These are phyloP conservation scores for Montipora foliosa DNA, from an alignment of 64 coral and sea anemone species.

Conservation along the genomic window DNA sequence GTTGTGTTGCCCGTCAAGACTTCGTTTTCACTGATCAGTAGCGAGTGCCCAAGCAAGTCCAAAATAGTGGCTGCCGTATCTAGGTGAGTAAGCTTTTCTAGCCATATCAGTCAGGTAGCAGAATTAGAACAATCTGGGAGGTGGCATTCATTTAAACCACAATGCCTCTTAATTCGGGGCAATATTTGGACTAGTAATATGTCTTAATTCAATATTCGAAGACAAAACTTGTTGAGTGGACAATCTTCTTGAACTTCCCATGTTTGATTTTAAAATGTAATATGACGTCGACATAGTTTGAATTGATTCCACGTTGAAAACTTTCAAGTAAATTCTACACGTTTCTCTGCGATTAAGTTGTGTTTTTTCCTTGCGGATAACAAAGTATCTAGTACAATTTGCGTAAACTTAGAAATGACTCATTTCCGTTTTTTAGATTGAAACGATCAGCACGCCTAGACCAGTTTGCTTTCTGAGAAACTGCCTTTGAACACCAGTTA, in stretches of 20 bases:
- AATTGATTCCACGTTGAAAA: background rate
- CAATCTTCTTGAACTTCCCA: background rate
- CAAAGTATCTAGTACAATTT: background rate
- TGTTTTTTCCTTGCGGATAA: background rate
- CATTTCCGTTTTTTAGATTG: constrained; percentile 22
- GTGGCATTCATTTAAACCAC: constrained; percentile 42
- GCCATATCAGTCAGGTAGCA: constrained; percentile 38
- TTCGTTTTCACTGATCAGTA: background rate
- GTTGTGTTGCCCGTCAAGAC: background rate
- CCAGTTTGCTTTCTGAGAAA: background rate
- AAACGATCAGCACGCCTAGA: background rate
- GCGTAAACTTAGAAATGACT: constrained; percentile 9
- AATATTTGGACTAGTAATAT: constrained; percentile 33
- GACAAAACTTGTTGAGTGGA: background rate
- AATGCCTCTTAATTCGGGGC: constrained; percentile 45
- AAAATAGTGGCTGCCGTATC: constrained; percentile 32
- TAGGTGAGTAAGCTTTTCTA: constrained; percentile 29
- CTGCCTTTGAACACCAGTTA: background rate
- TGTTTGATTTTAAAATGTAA: constrained; percentile 33
- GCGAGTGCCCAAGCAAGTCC: constrained; percentile 1
- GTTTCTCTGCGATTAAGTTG: background rate
- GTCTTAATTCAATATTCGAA: constrained; percentile 12
- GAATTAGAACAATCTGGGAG: constrained; percentile 57
- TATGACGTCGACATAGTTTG: constrained; percentile 13
- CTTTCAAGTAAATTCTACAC: background rate